phyloP scores from a whole-genome alignment of 2,888 invertebrate species.

The Leucania comma region DNA sequence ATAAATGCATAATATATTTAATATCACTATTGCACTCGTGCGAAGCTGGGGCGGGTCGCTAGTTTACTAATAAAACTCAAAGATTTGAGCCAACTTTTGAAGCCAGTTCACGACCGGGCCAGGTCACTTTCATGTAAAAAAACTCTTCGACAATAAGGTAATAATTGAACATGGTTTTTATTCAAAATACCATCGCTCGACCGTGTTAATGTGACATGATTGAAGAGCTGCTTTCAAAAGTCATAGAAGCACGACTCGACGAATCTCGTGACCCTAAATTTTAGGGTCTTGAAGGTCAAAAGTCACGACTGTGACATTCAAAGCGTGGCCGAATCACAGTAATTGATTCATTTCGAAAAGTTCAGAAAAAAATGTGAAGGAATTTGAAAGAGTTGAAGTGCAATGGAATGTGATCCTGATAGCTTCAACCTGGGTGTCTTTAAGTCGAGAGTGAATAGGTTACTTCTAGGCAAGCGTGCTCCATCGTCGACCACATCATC shows the following conservation, averaged over 20 bases:
- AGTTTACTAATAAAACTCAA: too few species aligned
- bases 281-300: neutral
- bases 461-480: too few species aligned
- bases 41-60: too few species aligned
- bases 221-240: constrained; percentile 11
- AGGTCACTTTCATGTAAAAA: constrained; percentile 1
- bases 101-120: neutral
- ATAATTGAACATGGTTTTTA: neutral
- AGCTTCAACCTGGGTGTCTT: too few species aligned
- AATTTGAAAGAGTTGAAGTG: neutral
- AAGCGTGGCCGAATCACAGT: neutral
- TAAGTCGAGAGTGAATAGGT: too few species aligned
- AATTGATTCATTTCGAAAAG: constrained; percentile 30
- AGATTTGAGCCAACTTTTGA: neutral
- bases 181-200: constrained; percentile 9
- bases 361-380: neutral
- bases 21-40: too few species aligned
- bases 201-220: constrained; percentile 10
- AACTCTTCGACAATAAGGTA: neutral
- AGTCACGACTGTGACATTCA: neutral
- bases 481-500: too few species aligned
- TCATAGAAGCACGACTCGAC: constrained; percentile 2
- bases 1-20: too few species aligned
- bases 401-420: too few species aligned
- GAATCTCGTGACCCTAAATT: constrained; percentile 23